Conservation (phyloP, 2,113 vertebrate genomes). For the Passer montanus region DNA sequence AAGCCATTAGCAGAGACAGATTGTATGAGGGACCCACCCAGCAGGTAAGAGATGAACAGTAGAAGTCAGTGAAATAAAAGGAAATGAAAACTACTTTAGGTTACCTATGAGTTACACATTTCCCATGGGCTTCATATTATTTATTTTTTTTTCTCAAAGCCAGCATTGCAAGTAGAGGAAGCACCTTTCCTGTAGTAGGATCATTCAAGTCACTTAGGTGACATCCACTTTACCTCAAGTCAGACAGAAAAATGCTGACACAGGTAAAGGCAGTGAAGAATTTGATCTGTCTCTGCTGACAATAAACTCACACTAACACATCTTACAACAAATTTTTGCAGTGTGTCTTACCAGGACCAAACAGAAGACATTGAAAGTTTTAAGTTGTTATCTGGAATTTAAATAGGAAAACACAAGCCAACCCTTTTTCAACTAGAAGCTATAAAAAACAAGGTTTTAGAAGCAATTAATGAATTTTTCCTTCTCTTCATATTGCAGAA, state of each 20-base stretch:
- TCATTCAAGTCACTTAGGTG: background rate
- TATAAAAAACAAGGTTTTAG: background rate
- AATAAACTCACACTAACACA: background rate
- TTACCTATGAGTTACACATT: background rate
- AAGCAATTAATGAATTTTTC: background rate
- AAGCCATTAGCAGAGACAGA: background rate
- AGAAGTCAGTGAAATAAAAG: background rate
- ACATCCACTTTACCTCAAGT: background rate
- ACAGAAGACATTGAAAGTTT: background rate
- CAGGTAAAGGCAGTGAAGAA: background rate
- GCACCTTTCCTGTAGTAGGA: background rate
- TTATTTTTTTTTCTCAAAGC: background rate
- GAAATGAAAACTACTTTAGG: background rate
- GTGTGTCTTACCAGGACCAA: background rate
- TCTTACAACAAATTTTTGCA: background rate
- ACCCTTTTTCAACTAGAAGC: background rate
- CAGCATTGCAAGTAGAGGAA: background rate
- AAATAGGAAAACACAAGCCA: background rate
- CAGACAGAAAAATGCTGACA: background rate
- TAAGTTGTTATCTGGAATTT: background rate
- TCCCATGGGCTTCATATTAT: rapidly evolving
- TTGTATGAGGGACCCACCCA: rapidly evolving
- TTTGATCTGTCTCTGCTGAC: background rate
- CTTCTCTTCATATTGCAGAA: background rate
- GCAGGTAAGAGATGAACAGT: rapidly evolving